Base-by-base conservation (phyloP, 2,888 invertebrate genomes). In the Nycteola revayana region DNA sequence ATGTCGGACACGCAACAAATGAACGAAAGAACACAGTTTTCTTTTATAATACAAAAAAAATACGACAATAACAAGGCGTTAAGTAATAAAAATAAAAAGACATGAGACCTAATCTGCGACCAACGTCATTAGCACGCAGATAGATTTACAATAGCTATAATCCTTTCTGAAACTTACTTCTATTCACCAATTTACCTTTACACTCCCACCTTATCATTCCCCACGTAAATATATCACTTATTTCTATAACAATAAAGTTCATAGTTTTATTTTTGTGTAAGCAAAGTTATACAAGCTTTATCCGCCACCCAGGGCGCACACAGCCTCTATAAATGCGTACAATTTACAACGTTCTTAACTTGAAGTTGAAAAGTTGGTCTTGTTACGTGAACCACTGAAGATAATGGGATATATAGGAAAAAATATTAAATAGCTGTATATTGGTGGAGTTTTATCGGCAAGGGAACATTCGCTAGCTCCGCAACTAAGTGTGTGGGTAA, bases 101-200 rank as follows among this genome's bases (percentile, higher is more conserved):
- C 43, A 50, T 38, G 49, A 42, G 53, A 52, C 60, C 65, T 61
- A 70, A 70, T 77, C 67, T 66, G 74, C 71, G 73, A 70, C 67
- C 57, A 43, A 42, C 60, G 67, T 81, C 81, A 81, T 82, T 82
- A 82, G 75, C 75, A 54, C 69, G 62, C 54, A 67, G 78, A 80
- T 76, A 75, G 81, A 82, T 83, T 83, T 83, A 84, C 80, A 73
- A 67, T 72, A 60, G 60, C 72, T 66, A 77, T 81, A 79, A 77
- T 71, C 69, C 74, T 73, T 75, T 77, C 77, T 75, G 80, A 81
- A 82, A 79, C 75, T 68, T 66, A 75, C 73, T 66, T 58, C 59
- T 45, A 60, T 42, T 49, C 40, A 54, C 53, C 49, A 43, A 2
- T 7, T 0, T 43, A 43, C 17, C 2, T 23, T 7, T 28, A 20